Evolutionary conservation across 2,797 vertebrate species (phyloP).

Genomic region (Rhynchotus rufescens): DNA sequence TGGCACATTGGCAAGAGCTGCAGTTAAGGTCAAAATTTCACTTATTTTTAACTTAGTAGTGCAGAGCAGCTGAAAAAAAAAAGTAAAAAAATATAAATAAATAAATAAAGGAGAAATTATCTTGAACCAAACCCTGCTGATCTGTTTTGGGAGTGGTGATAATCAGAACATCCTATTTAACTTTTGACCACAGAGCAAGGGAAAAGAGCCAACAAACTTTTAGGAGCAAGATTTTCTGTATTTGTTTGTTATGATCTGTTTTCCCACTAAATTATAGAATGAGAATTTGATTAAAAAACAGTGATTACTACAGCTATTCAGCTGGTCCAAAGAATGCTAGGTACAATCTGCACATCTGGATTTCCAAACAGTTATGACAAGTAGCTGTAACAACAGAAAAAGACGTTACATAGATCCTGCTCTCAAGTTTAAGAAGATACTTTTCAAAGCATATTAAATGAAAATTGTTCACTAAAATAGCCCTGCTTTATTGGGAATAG

Average conservation of each 20-base stretch:
- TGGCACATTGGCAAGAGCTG: background rate
- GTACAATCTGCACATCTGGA: background rate
- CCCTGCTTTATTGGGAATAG: background rate
- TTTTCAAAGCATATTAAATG: background rate
- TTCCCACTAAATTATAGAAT: constrained; percentile 9
- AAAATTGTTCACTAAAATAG: background rate
- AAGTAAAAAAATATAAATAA: too few relatives aligned
- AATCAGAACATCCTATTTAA: constrained; percentile 69
- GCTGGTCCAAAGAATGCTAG: background rate
- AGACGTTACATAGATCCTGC: background rate
- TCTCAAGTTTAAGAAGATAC: constrained; percentile 13
- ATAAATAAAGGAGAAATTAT: constrained; percentile 19
- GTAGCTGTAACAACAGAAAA: background rate
- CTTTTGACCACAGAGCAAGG: constrained; percentile 55
- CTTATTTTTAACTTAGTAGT: constrained; percentile 55
- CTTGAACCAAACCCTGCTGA: constrained; percentile 52
- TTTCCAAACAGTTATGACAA: background rate
- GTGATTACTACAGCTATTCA: background rate
- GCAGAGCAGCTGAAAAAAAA: constrained; percentile 14
- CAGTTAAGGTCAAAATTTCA: constrained; percentile 50
- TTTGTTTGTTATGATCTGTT: constrained; percentile 17
- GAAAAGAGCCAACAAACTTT: constrained; percentile 53
- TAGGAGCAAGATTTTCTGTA: background rate
- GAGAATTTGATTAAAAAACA: background rate
- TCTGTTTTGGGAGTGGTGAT: constrained; percentile 72